phyloP scores from a whole-genome alignment of 2,888 invertebrate species.

The Tuberolachnus salignus region DNA sequence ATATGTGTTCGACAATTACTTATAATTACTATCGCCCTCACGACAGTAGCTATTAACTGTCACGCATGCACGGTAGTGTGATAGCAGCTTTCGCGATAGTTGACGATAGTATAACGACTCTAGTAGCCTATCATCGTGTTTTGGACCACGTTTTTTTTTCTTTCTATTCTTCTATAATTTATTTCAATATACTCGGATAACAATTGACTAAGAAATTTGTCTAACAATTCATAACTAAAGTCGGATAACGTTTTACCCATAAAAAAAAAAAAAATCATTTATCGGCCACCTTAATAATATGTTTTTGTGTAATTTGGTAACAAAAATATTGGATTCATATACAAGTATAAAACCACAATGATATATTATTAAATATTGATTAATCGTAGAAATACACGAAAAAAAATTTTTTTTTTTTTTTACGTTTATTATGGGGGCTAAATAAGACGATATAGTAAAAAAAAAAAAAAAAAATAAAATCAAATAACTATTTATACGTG shows the following conservation, averaged over 20 bases:
- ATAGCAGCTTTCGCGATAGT: no score
- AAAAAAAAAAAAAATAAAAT: no score
- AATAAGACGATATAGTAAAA: not conserved
- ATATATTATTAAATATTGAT: not conserved
- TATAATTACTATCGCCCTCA: no score
- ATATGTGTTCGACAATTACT: no score
- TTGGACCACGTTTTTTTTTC: not conserved
- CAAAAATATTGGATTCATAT: not conserved
- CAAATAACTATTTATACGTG: not conserved
- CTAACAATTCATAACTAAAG: not conserved
- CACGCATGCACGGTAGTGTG: no score
- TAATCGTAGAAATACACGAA: no score
- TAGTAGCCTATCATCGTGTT: not conserved
- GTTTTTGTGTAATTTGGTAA: not conserved
- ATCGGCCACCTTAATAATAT: not conserved
- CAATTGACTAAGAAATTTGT: constrained; percentile 2
- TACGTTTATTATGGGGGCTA: no score
- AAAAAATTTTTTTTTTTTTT: no score
- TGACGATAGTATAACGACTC: no score
- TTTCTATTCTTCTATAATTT: no score
- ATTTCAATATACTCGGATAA: not conserved
- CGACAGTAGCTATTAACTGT: no score
- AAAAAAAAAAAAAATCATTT: not conserved
- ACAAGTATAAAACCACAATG: not conserved
- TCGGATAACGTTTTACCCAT: not conserved